Evolutionary conservation across 2,888 invertebrate species (phyloP).

Genomic region (Polyommatus icarus): DNA sequence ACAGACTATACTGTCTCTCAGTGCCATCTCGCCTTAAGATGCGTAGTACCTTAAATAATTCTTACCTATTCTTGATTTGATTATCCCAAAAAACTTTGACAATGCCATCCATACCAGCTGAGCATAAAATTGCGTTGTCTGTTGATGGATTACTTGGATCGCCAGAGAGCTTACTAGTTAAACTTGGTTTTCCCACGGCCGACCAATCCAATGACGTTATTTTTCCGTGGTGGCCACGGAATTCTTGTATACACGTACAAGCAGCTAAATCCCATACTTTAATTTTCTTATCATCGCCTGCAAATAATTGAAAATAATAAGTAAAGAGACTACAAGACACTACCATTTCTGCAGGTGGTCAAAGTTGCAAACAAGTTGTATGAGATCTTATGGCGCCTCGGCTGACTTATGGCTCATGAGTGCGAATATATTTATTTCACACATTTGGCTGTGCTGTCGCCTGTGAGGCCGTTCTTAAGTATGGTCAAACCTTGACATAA

Average conservation of each 20-base stretch:
- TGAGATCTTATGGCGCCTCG: no score
- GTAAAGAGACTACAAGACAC: no score
- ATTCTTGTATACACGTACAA: conserved; percentile 82
- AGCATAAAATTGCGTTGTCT: conserved; percentile 80
- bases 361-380: not conserved
- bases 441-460: no score
- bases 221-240: conserved; percentile 83
- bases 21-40: not conserved
- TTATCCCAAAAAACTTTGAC: conserved; percentile 84
- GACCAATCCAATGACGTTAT: conserved; percentile 84
- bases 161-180: conserved; percentile 58
- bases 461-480: no score
- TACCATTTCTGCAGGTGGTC: no score
- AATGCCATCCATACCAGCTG: conserved; percentile 84
- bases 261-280: conserved; percentile 87
- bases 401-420: no score
- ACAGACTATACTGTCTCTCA: no score
- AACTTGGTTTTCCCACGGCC: conserved; percentile 59
- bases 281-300: conserved; percentile 85
- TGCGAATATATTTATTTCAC: no score
- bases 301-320: conserved; percentile 33
- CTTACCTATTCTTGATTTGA: conserved; percentile 68
- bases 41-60: not conserved
- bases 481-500: no score
- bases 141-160: conserved; percentile 55